Conservation (phyloP, 2,113 vertebrate species). For the Burhinus oedicnemus region DNA sequence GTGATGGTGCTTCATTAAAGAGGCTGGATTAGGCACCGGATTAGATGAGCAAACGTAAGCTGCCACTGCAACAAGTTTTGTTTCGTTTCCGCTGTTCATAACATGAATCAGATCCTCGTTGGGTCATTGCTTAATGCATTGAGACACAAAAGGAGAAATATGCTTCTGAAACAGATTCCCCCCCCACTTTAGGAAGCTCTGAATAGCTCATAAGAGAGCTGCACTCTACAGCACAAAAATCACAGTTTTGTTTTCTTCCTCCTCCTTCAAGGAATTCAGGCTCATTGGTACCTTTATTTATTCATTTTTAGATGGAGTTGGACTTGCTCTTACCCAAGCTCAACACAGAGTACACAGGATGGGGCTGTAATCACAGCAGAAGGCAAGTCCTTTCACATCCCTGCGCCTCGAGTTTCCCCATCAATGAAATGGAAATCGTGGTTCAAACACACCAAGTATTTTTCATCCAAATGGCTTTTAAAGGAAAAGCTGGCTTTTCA, state of each 20-base stretch:
- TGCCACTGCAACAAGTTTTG: neutral
- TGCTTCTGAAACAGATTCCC: neutral
- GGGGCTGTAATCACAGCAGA: neutral
- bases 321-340: neutral
- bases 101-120: neutral
- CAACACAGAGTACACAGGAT: neutral
- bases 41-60: neutral
- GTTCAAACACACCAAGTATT: neutral
- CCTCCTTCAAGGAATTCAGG: neutral
- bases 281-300: neutral
- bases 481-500: constrained; percentile 5
- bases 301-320: neutral
- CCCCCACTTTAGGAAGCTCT: neutral
- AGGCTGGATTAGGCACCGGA: neutral
- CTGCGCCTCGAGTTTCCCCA: neutral
- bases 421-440: neutral
- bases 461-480: neutral
- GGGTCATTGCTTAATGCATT: neutral
- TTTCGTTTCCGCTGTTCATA: neutral
- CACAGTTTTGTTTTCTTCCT: neutral
- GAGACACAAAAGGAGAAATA: neutral
- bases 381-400: neutral
- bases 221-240: neutral
- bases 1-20: neutral
- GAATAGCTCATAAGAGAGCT: neutral